These are phyloP conservation scores for Lasius platythorax DNA, from an alignment of 2,888 invertebrate species.

Conservation along the genomic window DNA sequence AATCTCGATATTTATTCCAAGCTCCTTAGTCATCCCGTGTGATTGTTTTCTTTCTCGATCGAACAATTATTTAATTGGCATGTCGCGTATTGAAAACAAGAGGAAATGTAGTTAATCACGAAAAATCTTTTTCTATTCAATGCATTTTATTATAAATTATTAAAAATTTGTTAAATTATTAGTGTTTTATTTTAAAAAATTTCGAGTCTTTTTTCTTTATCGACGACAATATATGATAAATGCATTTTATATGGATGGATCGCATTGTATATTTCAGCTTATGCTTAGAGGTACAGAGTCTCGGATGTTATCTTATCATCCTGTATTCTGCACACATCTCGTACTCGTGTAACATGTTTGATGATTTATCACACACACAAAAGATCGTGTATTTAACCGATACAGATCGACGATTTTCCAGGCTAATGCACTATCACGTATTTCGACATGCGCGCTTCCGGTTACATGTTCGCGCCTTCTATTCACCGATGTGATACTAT, in stretches of 20 bases:
- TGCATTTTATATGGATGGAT: not conserved
- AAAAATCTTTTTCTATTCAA: not conserved
- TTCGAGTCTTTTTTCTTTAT: not conserved
- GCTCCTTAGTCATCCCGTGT: not conserved
- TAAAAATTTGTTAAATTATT: not conserved
- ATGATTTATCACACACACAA: not conserved
- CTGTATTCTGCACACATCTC: not conserved
- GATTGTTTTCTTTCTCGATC: not conserved
- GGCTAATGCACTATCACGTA: not conserved
- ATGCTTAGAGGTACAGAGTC: not conserved
- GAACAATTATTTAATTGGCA: not conserved
- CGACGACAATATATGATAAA: not conserved
- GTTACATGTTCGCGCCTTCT: not conserved
- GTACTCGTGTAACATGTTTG: not conserved
- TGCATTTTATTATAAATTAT: not conserved
- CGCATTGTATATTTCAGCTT: not conserved
- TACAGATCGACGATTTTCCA: constrained; percentile 1
- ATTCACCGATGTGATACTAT: not conserved
- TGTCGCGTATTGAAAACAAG: not conserved
- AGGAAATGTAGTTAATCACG: not conserved
- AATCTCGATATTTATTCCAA: not conserved
- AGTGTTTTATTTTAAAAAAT: not conserved
- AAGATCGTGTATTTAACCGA: not conserved
- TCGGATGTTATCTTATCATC: constrained; percentile 13
- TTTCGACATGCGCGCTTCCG: not conserved